Conservation (phyloP, 1,140 invertebrate genomes). For the Drosophila sulfurigaster region DNA sequence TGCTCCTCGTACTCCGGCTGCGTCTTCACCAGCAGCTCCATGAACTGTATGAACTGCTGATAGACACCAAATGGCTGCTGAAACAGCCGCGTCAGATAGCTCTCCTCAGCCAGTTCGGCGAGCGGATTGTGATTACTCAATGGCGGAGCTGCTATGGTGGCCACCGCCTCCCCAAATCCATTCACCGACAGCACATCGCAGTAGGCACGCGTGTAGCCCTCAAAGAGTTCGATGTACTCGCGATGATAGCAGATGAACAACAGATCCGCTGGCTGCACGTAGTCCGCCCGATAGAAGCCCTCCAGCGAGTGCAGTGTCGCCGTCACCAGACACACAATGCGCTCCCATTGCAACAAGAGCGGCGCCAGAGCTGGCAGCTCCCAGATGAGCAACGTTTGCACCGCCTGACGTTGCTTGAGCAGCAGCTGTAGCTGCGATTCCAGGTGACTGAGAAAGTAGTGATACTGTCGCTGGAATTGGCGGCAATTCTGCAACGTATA, state of each 20-base stretch:
- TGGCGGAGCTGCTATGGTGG: conserved; percentile 44
- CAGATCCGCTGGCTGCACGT: conserved; percentile 88
- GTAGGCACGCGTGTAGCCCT: conserved; percentile 90
- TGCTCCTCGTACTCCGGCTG: conserved; percentile 70
- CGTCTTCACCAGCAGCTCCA: conserved; percentile 67
- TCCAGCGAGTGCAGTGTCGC: conserved; percentile 89
- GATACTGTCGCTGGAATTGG: conserved; percentile 71
- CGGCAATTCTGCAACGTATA: conserved; percentile 73
- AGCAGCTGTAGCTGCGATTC: conserved; percentile 73
- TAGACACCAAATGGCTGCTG: conserved; percentile 77
- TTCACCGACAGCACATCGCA: conserved; percentile 90
- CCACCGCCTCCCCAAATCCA: conserved; percentile 84
- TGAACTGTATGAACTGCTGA: conserved; percentile 72
- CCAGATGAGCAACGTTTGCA: conserved; percentile 64
- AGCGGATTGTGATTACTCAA: conserved; percentile 50
- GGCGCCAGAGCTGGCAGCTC: conserved; percentile 69
- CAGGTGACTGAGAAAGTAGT: conserved; percentile 68
- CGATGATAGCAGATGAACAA: conserved; percentile 89
- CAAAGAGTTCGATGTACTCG: conserved; percentile 90
- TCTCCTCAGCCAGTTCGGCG: conserved; percentile 69
- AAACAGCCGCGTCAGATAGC: conserved; percentile 68
- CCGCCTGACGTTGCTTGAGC: conserved; percentile 66
- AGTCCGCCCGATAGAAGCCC: conserved; percentile 88
- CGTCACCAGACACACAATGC: conserved; percentile 89
- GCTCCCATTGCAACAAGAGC: conserved; percentile 87